Base-by-base conservation (phyloP, 1,140 invertebrate genomes). In the Macrobrachium nipponense region DNA sequence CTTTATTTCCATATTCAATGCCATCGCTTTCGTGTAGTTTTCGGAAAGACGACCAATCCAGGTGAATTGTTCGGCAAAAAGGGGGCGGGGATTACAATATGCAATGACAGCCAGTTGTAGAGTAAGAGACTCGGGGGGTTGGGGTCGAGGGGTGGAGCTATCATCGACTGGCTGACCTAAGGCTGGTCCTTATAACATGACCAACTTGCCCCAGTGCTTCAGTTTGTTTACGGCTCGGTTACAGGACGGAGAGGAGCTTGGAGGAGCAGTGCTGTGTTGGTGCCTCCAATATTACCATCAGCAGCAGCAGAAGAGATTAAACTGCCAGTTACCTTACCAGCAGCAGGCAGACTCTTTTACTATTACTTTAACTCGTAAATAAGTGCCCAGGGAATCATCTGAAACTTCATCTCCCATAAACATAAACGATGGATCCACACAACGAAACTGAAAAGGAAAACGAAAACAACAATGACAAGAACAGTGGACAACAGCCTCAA, bases 171-270 rank as follows among this genome's bases (percentile, higher is more conserved):
- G 27, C 27, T 84, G 82, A 84, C 82, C 82, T 66, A 78, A 51
- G 73, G 73, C 82, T 62, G 44, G 73, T 72, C 68, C 73, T 75
- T 36, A 43, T 76, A 77, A 84, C 77, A 27, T 68, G 14, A 58
- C 36, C 59, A 58, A 43, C 23, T 17, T 44, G 15, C 17, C 43
- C 23, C 62, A 27, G 14, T 17, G 36, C 73, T 58, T 84, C 73
- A 84, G 82, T 84, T 73, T 84, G 73, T 84, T 77, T 84, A 77
- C 82, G 61, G 82, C 62, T 77, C 66, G 76, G 82, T 84, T 84
- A 78, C 61, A 77, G 82, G 75, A 66, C 60, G 82, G 82, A 84
- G 82, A 77, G 82, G 73, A 77, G 73, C 81, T 61, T 83, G 81
- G 61, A 58, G 81, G 81, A 76, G 51, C 51, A 10, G 51, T 44